Base-by-base conservation (phyloP, 1,140 invertebrate genomes). In the Aphelenchoides fujianensis region DNA sequence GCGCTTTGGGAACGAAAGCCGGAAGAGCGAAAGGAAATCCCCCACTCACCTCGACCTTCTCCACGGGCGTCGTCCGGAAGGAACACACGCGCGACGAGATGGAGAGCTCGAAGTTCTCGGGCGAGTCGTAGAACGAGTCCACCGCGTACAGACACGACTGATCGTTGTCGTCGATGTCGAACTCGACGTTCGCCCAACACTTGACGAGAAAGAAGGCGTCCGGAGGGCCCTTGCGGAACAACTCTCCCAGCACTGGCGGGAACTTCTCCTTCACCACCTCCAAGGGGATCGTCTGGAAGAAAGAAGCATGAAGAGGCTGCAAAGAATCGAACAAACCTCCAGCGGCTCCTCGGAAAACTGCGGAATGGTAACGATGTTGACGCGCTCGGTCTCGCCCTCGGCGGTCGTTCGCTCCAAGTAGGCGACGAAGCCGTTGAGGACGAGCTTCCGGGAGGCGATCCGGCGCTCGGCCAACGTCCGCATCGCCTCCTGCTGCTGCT, bases 11-110 rank as follows among this genome's bases (percentile, higher is more conserved):
- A n/a, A n/a, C n/a, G n/a, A n/a, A n/a, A n/a, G n/a, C n/a, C n/a
- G n/a, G n/a, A n/a, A n/a, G n/a, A n/a, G n/a, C 23, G 12, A 23
- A 48, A 48, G 23, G 12, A 16, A 23, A 48, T 48, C 23, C 7
- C 30, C 7, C 55, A 68, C 73, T 82, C 77, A 89, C 87, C 84
- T 99, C 96, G 63, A 98, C 94, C 87, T 98, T 98, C 86, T 98
- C 97, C 63, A 99, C 95, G 66, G 98, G 95, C 88, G 98, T 94
- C 85, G 97, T 97, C 62, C 97, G 95, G 87, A 98, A 99, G 69
- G 95, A 98, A 87, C 97, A 99, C 75, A 98, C 95, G 88, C 98
- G 98, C 69, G 96, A 98, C 79, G 95, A 97, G 88, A 95, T 97
- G 71, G 92, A 93, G 86, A 98, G 97, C 48, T 83, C 81, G 61